Evolutionary conservation across 2,113 vertebrate species (phyloP), one percentile per base, ranked within the genome.

Genomic region (Serinus canaria): DNA sequence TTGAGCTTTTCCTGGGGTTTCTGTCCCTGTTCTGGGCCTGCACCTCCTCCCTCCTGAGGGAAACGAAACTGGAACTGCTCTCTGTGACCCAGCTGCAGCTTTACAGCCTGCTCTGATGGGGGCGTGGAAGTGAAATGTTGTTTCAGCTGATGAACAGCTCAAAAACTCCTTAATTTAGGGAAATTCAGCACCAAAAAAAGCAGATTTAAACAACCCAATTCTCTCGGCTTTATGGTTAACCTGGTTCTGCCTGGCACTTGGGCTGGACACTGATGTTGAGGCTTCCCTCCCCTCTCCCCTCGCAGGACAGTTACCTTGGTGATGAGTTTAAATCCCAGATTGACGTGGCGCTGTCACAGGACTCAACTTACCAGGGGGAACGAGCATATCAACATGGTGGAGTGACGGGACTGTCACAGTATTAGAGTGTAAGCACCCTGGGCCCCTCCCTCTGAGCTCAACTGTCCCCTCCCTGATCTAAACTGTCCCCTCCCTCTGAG

Each of bases 291-390:
- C 24, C 5, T 78, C 47, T 80, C 84, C 12, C 25, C 58, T 92
- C 98, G 8, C 98, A 99, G 99, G 99, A 99, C 98, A 99, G 99
- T 96, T 99, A 99, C 98, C 98, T 99, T 92, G 99, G 99, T 22
- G 99, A 99, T 90, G 99, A 99, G 98, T 99, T 99, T 98, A 99
- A 99, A 97, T 99, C 99, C 84, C 99, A 99, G 98, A 99, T 99
- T 30, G 99, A 99, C 12, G 99, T 99, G 98, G 99, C 99, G 16
- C 98, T 99, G 98, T 99, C 99, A 22, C 99, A 99, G 98, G 99
- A 99, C 97, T 99, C 99, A 33, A 99, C 99, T 21, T 99, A 99
- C 98, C 99, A 99, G 98, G 99, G 99, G 44, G 99, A 99, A 98
- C 98, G 99, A 89, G 99, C 99, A 3, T 99, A 99, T 98, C 99